Evolutionary conservation across 2,797 vertebrate species (phyloP).

Genomic region (Diplodus puntazzo): DNA sequence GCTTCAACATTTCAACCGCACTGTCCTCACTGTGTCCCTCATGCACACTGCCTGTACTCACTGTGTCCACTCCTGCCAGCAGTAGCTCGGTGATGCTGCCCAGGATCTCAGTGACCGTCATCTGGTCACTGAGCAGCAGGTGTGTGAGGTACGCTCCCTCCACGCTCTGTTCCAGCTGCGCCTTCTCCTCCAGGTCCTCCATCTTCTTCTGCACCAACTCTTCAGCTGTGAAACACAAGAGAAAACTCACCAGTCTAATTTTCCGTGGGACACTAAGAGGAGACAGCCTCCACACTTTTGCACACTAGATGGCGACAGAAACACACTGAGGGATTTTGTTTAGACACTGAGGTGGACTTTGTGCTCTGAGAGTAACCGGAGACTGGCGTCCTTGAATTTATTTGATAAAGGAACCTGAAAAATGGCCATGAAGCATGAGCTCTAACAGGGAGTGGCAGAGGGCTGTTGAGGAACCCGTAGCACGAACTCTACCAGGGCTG

Average conservation of each 20-base stretch:
- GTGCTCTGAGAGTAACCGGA: not conserved
- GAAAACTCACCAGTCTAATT: not conserved
- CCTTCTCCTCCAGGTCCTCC: slow-evolving; percentile 74
- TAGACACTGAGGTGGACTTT: slow-evolving; percentile 21
- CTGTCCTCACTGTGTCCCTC: no score
- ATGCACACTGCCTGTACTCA: slow-evolving; percentile 57
- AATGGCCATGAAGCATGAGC: slow-evolving; percentile 20
- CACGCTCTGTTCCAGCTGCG: slow-evolving; percentile 64
- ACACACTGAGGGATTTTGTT: not conserved
- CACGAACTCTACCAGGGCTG: no score
- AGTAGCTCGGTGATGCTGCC: slow-evolving; percentile 88
- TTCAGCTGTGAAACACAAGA: slow-evolving; percentile 69
- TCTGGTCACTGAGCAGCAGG: slow-evolving; percentile 84
- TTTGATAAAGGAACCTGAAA: slow-evolving; percentile 25
- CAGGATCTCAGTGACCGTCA: slow-evolving; percentile 83
- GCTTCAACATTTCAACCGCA: not conserved
- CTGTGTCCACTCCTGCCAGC: slow-evolving; percentile 88
- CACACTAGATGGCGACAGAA: slow-evolving; percentile 27
- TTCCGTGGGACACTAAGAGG: not conserved
- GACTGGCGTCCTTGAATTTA: slow-evolving; percentile 20
- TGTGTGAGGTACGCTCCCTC: slow-evolving; percentile 88
- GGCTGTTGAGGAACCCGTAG: accelerated
- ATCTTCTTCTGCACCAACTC: slow-evolving; percentile 83
- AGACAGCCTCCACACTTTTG: not conserved
- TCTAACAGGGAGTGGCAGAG: not conserved